A percentile compares a stretch with the other conserved stretches of the same genome.
Evolutionary conservation across 2,888 invertebrate species (phyloP).

Genomic region (Arge pagana): DNA sequence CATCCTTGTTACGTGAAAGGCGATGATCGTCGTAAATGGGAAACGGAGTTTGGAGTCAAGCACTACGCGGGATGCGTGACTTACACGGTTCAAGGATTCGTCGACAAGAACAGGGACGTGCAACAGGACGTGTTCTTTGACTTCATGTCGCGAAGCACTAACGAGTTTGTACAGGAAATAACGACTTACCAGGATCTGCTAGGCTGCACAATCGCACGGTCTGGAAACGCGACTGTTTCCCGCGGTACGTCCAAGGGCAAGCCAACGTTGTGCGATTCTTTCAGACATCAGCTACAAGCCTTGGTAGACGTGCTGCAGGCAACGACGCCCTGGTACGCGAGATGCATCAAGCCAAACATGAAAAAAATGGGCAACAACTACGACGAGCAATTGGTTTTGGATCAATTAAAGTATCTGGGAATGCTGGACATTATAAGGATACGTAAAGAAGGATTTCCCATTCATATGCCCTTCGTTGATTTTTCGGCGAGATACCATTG

Average conservation of each 20-base stretch:
- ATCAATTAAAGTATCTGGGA: conserved; percentile 87
- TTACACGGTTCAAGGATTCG: conserved; percentile 81
- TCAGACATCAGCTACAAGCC: conserved; percentile 84
- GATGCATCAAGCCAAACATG: conserved; percentile 91
- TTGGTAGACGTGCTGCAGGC: conserved; percentile 87
- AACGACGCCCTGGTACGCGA: conserved; percentile 90
- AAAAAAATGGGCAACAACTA: conserved; percentile 81
- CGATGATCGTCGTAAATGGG: conserved; percentile 84
- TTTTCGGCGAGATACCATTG: conserved; percentile 81
- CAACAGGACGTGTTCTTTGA: conserved; percentile 93
- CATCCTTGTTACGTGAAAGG: conserved; percentile 85
- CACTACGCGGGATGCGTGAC: conserved; percentile 91
- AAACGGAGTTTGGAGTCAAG: conserved; percentile 84
- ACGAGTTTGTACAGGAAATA: conserved; percentile 80
- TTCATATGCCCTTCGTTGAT: conserved; percentile 78
- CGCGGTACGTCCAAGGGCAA: conserved; percentile 87
- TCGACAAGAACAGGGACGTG: conserved; percentile 90
- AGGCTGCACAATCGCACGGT: conserved; percentile 49
- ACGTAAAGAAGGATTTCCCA: conserved; percentile 86
- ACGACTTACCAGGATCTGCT: conserved; percentile 58
- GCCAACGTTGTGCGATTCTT: conserved; percentile 88
- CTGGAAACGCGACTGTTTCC: conserved; percentile 62
- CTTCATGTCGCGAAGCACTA: conserved; percentile 81
- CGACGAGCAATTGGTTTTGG: conserved; percentile 78
- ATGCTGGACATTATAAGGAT: conserved; percentile 94